Evolutionary conservation across 2,888 invertebrate species (phyloP), one percentile per base, ranked within the genome.

Genomic region (Drosophila pegasa): DNA sequence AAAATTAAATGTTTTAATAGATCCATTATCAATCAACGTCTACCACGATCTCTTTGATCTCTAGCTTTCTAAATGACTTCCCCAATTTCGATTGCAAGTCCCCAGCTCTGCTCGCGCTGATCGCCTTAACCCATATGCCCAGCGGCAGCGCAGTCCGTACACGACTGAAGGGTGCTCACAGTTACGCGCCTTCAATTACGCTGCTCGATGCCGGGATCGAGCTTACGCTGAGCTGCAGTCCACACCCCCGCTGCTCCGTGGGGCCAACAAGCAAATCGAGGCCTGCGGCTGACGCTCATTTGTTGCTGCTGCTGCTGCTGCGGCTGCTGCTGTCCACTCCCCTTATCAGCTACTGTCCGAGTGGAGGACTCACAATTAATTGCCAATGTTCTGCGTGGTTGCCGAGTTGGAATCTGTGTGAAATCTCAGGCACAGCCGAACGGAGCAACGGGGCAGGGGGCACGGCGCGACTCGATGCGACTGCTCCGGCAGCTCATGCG

Each of bases 341-440:
- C 78, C 72, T 84, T 85, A 85, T 85, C 84, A 75, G 87, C 87
- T 77, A 87, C 84, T 84, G 81, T 79, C 87, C 75, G 74, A 76
- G 70, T 71, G 78, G 75, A 78, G 63, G 78, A 71, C 76, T 78
- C 75, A 75, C 82, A 85, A 85, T 87, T 85, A 85, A 87, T 85
- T 85, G 85, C 82, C 85, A 81, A 87, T 85, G 80, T 85, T 80
- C 77, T 85, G 75, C 71, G 78, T 79, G 72, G 79, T 67, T 70
- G 70, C 64, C 76, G 75, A 79, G 78, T 80, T 74, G 83, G 76
- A 83, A 83, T 83, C 83, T 83, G 83, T 86, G 86, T 86, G 86
- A 83, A 83, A 83, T 83, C 83, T 83, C 68, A 67, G 75, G 82
- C 77, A 45, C 65, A 73, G 64, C 50, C 38, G n/a, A 37, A 45